These are phyloP conservation scores for Formicarius rufipectus DNA, from an alignment of 2,113 vertebrate species.

Conservation along the genomic window DNA sequence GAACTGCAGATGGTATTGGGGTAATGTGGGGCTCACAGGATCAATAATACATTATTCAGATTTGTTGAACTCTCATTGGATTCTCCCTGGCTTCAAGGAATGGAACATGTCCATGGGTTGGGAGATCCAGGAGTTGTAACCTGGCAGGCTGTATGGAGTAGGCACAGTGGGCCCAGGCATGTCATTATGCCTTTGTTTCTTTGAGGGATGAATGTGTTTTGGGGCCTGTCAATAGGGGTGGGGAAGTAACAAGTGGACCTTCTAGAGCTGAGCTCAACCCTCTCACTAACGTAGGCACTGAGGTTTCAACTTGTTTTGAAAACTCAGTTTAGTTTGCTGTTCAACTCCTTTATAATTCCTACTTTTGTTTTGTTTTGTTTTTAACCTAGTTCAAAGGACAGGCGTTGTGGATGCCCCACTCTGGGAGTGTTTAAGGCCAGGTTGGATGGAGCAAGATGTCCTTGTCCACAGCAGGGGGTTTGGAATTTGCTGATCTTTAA, in stretches of 20 bases:
- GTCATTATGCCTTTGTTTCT: neutral
- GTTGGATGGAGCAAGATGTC: neutral
- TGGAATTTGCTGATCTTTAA: neutral
- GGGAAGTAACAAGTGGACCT: neutral
- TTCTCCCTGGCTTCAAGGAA: neutral
- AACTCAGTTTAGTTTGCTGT: neutral
- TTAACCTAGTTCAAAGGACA: neutral
- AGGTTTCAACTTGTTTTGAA: neutral
- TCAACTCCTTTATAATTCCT: neutral
- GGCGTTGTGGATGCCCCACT: neutral
- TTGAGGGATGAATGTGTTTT: neutral
- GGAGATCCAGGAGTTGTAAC: neutral
- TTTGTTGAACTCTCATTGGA: neutral
- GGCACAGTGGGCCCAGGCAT: neutral
- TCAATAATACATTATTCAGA: neutral
- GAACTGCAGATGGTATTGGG: neutral
- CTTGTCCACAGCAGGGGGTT: neutral
- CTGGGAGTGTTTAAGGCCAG: neutral
- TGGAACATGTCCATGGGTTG: rapidly evolving
- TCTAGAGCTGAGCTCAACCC: neutral
- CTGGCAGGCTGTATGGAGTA: neutral
- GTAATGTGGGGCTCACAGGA: neutral
- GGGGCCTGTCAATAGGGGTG: neutral
- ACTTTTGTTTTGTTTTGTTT: neutral
- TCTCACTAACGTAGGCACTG: neutral